A percentile compares a stretch with the other conserved stretches of the same genome.
These are phyloP conservation scores for Xestia ashworthii DNA, from an alignment of 2,888 invertebrate species.

Conservation along the genomic window DNA sequence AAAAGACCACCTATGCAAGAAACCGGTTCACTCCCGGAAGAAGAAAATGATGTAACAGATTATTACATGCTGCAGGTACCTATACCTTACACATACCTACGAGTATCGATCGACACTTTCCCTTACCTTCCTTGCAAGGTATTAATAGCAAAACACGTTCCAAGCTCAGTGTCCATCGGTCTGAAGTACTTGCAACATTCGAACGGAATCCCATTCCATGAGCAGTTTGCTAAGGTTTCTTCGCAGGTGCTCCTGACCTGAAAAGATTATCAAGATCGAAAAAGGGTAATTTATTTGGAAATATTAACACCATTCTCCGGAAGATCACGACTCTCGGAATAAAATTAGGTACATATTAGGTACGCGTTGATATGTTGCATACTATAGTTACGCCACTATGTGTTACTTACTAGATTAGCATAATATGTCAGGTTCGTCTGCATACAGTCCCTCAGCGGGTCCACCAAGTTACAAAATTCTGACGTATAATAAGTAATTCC, in stretches of 20 bases:
- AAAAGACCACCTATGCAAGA: background rate
- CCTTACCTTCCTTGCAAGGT: conserved; percentile 91
- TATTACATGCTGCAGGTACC: conserved; percentile 13
- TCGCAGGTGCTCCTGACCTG: conserved; percentile 91
- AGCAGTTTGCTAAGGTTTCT: conserved; percentile 90
- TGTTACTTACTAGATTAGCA: conserved; percentile 88
- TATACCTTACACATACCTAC: conserved; percentile 3
- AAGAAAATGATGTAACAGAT: conserved; percentile 15
- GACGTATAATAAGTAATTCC: conserved; percentile 93
- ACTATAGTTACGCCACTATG: background rate
- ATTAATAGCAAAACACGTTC: conserved; percentile 92
- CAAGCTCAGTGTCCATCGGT: conserved; percentile 92
- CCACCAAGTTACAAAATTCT: conserved; percentile 91
- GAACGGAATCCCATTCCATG: conserved; percentile 91
- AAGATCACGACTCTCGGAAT: background rate
- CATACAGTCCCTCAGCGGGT: conserved; percentile 90
- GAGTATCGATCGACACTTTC: conserved; percentile 33
- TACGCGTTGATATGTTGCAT: background rate
- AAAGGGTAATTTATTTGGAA: background rate
- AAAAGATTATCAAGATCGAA: conserved; percentile 10
- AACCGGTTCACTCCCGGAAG: background rate
- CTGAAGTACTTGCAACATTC: conserved; percentile 92
- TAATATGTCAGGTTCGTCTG: conserved; percentile 91
- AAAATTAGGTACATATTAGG: background rate
- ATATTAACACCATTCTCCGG: background rate